phyloP scores from a whole-genome alignment of 2,888 invertebrate genomes.

The Ypsolopha scabrella region DNA sequence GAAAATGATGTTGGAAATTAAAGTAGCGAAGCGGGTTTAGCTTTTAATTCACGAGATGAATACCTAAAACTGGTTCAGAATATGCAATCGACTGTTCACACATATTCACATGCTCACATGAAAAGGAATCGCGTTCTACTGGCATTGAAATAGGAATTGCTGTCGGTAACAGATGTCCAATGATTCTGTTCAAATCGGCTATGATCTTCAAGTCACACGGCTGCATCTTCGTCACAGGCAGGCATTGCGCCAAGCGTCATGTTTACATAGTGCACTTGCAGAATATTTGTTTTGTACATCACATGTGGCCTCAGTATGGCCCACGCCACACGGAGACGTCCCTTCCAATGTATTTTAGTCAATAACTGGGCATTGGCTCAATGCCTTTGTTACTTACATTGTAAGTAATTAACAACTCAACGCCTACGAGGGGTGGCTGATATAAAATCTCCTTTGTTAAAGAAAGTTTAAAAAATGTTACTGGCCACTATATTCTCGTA shows the following conservation, averaged over 20 bases:
- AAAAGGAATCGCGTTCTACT: background rate
- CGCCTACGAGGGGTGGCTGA: too few relatives aligned
- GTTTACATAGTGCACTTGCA: slow-evolving; percentile 31
- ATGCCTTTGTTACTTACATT: background rate
- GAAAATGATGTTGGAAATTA: background rate
- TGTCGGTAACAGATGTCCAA: background rate
- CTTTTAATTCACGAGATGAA: background rate
- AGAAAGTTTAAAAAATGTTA: too few relatives aligned
- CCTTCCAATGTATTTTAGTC: background rate
- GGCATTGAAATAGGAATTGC: background rate
- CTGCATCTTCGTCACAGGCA: slow-evolving; percentile 13
- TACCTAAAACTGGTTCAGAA: background rate
- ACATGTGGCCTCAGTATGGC: slow-evolving; percentile 1
- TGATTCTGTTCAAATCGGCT: background rate
- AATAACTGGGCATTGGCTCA: slow-evolving; percentile 1
- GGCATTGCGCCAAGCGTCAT: slow-evolving; percentile 25
- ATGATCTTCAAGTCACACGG: background rate
- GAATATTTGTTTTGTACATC: slow-evolving; percentile 19
- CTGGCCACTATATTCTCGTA: too few relatives aligned
- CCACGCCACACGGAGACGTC: background rate
- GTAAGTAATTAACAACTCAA: background rate
- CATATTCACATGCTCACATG: background rate
- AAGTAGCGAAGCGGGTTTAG: background rate
- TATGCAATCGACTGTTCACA: too few relatives aligned
- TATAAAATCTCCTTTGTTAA: too few relatives aligned